Conservation (phyloP, 64 coral and sea anemone species). For the Trachythela sp. region DNA sequence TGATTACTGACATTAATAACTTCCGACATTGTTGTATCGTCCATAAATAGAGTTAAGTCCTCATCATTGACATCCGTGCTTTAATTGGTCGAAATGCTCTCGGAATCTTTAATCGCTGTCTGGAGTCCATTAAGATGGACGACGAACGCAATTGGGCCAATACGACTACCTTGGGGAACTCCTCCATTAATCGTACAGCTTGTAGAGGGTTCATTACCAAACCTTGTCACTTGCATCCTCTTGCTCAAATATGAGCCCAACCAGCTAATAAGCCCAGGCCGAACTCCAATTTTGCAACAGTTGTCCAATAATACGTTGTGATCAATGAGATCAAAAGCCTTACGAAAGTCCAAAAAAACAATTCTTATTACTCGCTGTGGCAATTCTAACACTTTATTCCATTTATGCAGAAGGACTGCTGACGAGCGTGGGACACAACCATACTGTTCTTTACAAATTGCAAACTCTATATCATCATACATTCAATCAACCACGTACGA, state of each 20-base stretch:
- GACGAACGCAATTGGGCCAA: no score
- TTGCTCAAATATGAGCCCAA: neutral
- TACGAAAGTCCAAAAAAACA: neutral
- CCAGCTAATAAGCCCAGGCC: neutral
- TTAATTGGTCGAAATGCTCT: no score
- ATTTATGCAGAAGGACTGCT: neutral
- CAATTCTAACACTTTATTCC: neutral
- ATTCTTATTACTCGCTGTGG: constrained; percentile 11
- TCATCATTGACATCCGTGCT: no score
- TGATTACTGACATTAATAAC: no score
- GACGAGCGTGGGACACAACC: neutral
- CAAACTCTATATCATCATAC: neutral
- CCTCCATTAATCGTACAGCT: no score
- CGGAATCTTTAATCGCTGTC: no score
- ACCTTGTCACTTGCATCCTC: no score
- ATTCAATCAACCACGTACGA: neutral
- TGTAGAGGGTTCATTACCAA: no score
- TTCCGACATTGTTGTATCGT: no score
- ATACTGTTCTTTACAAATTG: neutral
- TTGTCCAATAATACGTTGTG: neutral
- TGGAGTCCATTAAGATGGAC: no score
- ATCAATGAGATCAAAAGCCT: neutral
- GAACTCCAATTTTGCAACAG: neutral
- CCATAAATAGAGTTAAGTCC: no score
- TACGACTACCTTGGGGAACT: no score